Percentiles rank a stretch among this genome's conserved stretches.
phyloP scores from a whole-genome alignment of 2,888 invertebrate species.

The Stenolophus ochropezus region DNA sequence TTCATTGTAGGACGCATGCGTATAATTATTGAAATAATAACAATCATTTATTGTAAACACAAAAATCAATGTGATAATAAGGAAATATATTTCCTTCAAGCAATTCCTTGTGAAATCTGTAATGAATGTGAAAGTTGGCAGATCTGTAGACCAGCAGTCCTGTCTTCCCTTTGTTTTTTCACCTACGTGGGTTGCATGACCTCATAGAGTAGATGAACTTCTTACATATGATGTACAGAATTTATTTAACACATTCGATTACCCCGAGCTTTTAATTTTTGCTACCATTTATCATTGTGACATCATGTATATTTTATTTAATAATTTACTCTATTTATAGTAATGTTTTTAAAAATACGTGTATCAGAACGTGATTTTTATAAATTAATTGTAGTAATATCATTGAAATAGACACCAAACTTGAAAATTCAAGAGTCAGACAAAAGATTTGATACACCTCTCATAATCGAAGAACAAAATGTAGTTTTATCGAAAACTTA shows the following conservation, averaged over 20 bases:
- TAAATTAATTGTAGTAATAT: not conserved
- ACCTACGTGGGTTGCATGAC: conserved; percentile 19
- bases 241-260: not conserved
- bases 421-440: not conserved
- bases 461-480: conserved; percentile 27
- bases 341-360: not conserved
- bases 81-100: not conserved
- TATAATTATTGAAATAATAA: not conserved
- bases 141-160: conserved; percentile 47
- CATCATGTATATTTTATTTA: not conserved
- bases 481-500: conserved; percentile 56
- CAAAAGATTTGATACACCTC: conserved; percentile 4
- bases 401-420: not conserved
- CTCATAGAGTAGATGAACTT: conserved; percentile 6
- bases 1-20: not conserved
- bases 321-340: conserved; percentile 22
- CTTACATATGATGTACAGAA: not conserved
- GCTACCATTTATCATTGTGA: not conserved
- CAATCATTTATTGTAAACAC: not conserved
- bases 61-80: conserved; percentile 18
- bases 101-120: conserved; percentile 34
- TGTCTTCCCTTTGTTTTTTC: conserved; percentile 39
- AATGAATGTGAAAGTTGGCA: conserved; percentile 42
- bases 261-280: conserved; percentile 2
- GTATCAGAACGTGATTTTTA: not conserved